A percentile compares a stretch with the other conserved stretches of the same genome.
Evolutionary conservation across 2,888 invertebrate genomes (phyloP).

Genomic region (Acleris cristana): DNA sequence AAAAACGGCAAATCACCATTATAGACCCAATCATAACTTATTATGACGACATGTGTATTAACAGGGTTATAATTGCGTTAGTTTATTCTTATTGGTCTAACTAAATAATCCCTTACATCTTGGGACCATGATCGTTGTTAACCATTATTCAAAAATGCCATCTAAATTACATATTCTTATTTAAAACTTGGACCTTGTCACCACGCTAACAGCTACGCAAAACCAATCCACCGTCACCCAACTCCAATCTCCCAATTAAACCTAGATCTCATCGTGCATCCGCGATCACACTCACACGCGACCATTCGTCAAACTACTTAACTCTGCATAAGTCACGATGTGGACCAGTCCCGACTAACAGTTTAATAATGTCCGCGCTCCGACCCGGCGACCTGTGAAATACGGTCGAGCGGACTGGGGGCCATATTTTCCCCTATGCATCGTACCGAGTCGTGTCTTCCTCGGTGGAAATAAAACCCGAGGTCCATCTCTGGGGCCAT

Average conservation of each 20-base stretch:
- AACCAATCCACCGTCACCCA: conserved; percentile 1
- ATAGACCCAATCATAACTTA: too few relatives aligned
- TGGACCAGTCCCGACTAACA: conserved; percentile 77
- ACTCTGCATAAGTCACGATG: conserved; percentile 83
- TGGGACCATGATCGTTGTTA: too few relatives aligned
- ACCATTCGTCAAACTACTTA: conserved; percentile 81
- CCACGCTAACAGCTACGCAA: neutral
- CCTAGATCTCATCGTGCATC: conserved; percentile 67
- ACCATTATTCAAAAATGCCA: too few relatives aligned
- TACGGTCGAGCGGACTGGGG: conserved; percentile 79
- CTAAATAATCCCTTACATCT: too few relatives aligned
- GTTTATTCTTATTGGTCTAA: too few relatives aligned
- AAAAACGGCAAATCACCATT: too few relatives aligned
- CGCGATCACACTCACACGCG: conserved; percentile 76
- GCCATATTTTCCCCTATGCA: conserved; percentile 82
- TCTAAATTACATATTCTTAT: too few relatives aligned
- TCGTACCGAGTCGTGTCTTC: conserved; percentile 81
- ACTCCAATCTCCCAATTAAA: conserved; percentile 61
- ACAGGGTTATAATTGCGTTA: too few relatives aligned
- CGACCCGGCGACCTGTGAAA: conserved; percentile 79
- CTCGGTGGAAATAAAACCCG: conserved; percentile 82
- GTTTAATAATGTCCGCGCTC: conserved; percentile 82
- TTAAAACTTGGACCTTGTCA: too few relatives aligned
- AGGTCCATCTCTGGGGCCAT: conserved; percentile 83
- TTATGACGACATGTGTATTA: too few relatives aligned